Base-by-base conservation (phyloP, 2,888 invertebrate genomes). In the Aethes cnicana region DNA sequence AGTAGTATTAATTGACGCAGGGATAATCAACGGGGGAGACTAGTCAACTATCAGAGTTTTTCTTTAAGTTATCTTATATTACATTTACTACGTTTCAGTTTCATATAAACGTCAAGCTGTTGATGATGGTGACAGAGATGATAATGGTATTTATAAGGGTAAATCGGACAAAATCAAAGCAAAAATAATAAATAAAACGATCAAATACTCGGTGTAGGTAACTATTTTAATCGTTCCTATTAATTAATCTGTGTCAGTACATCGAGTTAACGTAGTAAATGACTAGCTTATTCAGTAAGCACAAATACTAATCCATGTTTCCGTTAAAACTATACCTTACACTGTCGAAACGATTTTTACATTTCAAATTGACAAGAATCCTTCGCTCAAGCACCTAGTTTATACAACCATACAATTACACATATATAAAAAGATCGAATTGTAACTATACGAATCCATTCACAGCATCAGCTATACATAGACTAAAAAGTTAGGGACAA, bases 331-430 rank as follows among this genome's bases (percentile, higher is more conserved):
- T 72, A 78, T 68, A 73, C 53, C 63, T 69, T 72, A 74, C 61
- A 74, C 69, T 68, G 69, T 64, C 63, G 59, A 76, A 66, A 72
- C 71, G 77, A 72, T 69, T 62, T 73, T 79, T 78, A 84, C 68
- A 72, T 62, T 77, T 77, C 74, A 83, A 89, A 88, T 89, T 88
- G 88, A 88, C 88, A 72, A 80, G 69, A 74, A 79, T 79, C 76
- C 71, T 81, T 75, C 69, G 84, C 85, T 77, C 81, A 88, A 89
- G 88, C 88, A 86, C 88, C 87, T 88, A 88, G 73, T 75, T 81
- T 70, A 81, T 85, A 86, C 87, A 86, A 86, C 79, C 87, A 76
- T 82, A 83, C 68, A 72, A 75, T 83, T 75, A 63, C 55, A 64
- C 57, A 46, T 12, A 46, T 25, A 43, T 18, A 32, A 37, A 35